Evolutionary conservation across 2,797 vertebrate species (phyloP).

Genomic region (Poeciliopsis paucimaculata): DNA sequence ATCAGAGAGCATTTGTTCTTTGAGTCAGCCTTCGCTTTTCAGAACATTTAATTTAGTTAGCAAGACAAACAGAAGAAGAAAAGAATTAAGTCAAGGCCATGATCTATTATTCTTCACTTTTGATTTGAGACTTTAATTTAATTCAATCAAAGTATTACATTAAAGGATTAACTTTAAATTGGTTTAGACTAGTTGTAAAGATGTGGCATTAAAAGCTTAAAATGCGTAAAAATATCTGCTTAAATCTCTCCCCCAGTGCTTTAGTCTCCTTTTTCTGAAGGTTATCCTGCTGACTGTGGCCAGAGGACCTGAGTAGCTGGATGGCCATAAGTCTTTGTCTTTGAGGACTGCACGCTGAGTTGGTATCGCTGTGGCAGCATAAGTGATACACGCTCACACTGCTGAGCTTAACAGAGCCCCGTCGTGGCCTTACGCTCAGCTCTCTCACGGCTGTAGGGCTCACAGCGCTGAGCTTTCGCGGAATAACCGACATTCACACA

Average conservation of each 20-base stretch:
- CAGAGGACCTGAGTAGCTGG: slow-evolving; percentile 60
- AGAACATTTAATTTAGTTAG: background rate
- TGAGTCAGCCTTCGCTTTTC: background rate
- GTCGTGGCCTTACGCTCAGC: slow-evolving; percentile 72
- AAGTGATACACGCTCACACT: slow-evolving; percentile 80
- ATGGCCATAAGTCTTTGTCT: slow-evolving; percentile 75
- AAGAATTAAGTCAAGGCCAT: background rate
- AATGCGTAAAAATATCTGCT: slow-evolving; percentile 5
- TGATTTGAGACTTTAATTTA: background rate
- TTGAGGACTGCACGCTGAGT: slow-evolving; percentile 74
- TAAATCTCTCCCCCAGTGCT: slow-evolving; percentile 17
- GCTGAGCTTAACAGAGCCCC: slow-evolving; percentile 78
- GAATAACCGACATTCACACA: slow-evolving; percentile 45
- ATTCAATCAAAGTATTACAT: background rate
- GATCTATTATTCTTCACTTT: background rate
- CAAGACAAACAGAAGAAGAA: background rate
- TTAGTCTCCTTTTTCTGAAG: slow-evolving; percentile 62
- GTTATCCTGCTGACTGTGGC: slow-evolving; percentile 71
- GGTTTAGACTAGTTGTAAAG: background rate
- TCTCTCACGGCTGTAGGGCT: slow-evolving; percentile 77
- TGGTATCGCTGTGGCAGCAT: slow-evolving; percentile 74
- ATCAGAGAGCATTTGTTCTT: slow-evolving; percentile 17
- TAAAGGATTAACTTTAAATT: slow-evolving; percentile 1
- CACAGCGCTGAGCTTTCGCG: slow-evolving; percentile 67
- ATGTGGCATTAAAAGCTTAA: slow-evolving; percentile 2